Base-by-base conservation (phyloP, 2,113 vertebrate genomes). In the Pomatorhinus ruficollis region DNA sequence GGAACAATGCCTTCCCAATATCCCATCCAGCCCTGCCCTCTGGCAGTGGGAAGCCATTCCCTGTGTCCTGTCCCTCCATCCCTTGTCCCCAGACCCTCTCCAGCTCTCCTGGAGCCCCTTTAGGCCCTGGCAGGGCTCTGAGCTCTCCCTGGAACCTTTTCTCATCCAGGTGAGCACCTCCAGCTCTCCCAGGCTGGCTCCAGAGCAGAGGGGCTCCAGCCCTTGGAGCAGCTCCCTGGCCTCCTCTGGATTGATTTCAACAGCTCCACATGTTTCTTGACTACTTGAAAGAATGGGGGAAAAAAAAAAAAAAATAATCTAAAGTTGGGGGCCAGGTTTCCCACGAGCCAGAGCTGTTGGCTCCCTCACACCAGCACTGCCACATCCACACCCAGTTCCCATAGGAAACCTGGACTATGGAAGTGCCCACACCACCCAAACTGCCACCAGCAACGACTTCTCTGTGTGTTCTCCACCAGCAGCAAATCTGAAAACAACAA, bases 371-470 rank as follows among this genome's bases (percentile, higher is more conserved):
- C 1, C 54, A 70, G 10, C 47, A 17, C 4, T 44, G 16, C 53
- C 10, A 5, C 19, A 23, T 5, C 11, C 22, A 11, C 15, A 13
- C 17, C 22, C 3, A 10, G 3, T 44, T 44, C 14, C 14, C 3
- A 1, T 1, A 5, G 1, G 7, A 42, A 56, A 28, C 1, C 4
- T 2, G 7, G 45, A 49, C 11, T 14, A 1, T 1, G 47, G 28
- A 9, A 44, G 24, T 11, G 47, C 11, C 45, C 37, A 44, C 11
- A 40, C 3, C 42, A 31, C 27, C 31, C 18, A 6, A 66, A 52
- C 6, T 30, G 31, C 17, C 63, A 23, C 12, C 6, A 75, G 19
- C 47, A 83, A 11, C 8, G 59, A 8, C 8, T 42, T 2, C 27
- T n/a, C 16, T 3, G 31, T 42, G 13, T 4, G 5, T 7, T 66